A percentile compares a stretch with the other conserved stretches of the same genome.
Conservation (phyloP, 2,888 invertebrate species). For the Euplagia quadripunctaria region DNA sequence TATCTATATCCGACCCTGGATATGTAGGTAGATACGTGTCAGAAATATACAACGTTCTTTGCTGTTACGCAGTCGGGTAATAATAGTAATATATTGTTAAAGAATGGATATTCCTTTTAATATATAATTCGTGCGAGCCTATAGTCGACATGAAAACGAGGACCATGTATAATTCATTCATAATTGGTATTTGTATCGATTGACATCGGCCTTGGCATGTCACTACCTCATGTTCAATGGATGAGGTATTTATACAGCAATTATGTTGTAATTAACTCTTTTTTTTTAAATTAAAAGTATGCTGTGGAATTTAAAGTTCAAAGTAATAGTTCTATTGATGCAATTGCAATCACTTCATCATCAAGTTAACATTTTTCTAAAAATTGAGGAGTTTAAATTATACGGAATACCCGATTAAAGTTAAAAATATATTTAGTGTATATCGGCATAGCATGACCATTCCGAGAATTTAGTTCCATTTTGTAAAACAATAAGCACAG, state of each 20-base stretch:
- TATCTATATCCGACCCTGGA: background rate
- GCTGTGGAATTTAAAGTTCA: background rate
- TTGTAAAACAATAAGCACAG: too few relatives aligned
- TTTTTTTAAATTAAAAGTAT: conserved; percentile 15
- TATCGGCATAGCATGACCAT: too few relatives aligned
- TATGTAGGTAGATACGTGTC: background rate
- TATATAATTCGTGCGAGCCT: background rate
- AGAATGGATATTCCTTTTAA: background rate
- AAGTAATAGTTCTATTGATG: background rate
- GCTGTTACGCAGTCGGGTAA: background rate
- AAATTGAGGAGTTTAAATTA: too few relatives aligned
- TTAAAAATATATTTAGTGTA: too few relatives aligned
- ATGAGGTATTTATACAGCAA: conserved; percentile 1
- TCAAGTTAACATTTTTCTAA: too few relatives aligned
- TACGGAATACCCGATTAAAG: too few relatives aligned
- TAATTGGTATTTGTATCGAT: conserved; percentile 46
- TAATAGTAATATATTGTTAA: background rate
- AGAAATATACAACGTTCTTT: background rate
- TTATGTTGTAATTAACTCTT: conserved; percentile 13
- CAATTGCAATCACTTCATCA: background rate
- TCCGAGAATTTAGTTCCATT: too few relatives aligned
- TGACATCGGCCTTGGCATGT: conserved; percentile 25
- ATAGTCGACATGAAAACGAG: conserved; percentile 7
- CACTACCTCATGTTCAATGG: conserved; percentile 16
- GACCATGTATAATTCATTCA: conserved; percentile 39